phyloP scores from a whole-genome alignment of 2,797 vertebrate species.

The Sandelia bainsii region DNA sequence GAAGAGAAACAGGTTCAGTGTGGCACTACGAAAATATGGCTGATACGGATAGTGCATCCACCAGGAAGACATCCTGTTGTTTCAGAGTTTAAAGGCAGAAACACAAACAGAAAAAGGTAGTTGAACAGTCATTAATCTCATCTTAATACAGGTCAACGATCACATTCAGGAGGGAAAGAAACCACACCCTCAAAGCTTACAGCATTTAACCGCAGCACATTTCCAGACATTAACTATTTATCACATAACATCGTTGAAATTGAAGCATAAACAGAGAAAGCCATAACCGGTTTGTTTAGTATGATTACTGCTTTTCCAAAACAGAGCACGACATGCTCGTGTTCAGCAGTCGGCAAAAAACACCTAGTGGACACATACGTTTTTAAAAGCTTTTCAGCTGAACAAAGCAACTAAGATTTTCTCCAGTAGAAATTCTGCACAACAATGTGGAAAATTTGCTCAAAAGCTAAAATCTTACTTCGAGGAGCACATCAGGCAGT shows the following conservation, averaged over 20 bases:
- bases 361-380: too few relatives aligned
- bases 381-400: too few relatives aligned
- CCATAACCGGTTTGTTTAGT: neutral
- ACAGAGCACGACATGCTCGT: constrained; percentile 32
- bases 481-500: neutral
- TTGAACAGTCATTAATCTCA: neutral
- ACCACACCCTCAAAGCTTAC: neutral
- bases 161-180: neutral
- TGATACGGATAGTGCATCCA: neutral
- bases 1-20: constrained; percentile 9
- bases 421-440: too few relatives aligned
- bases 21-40: neutral
- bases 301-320: constrained; percentile 24
- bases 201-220: neutral
- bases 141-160: neutral
- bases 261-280: neutral
- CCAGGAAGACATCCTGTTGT: neutral
- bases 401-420: neutral
- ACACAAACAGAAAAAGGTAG: constrained; percentile 1
- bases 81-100: neutral
- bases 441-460: too few relatives aligned
- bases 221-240: neutral
- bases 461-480: too few relatives aligned
- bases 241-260: neutral
- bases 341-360: neutral